These are phyloP conservation scores for Gymnodraco acuticeps DNA, from an alignment of 2,797 vertebrate species.

Conservation along the genomic window DNA sequence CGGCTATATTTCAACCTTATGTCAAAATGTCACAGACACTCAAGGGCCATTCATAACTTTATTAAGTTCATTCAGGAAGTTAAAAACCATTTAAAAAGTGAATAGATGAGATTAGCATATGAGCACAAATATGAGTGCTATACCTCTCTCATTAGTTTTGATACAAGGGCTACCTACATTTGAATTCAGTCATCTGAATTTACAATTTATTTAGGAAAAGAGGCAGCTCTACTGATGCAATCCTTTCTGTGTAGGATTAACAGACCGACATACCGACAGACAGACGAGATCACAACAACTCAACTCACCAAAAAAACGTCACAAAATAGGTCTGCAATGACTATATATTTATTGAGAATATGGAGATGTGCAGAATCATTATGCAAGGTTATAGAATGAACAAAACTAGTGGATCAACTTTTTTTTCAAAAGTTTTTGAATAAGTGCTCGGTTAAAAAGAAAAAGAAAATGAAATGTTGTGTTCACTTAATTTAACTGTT, in stretches of 20 bases:
- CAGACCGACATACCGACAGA: no score
- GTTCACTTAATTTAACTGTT: background rate
- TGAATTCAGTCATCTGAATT: background rate
- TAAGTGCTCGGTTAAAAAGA: background rate
- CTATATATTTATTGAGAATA: no score
- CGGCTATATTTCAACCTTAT: slow-evolving; percentile 3
- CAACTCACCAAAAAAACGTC: no score
- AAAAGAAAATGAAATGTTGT: background rate
- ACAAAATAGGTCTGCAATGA: no score
- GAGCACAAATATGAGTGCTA: background rate
- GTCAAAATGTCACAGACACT: slow-evolving; percentile 1
- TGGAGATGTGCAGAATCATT: no score
- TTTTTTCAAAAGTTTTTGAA: no score
- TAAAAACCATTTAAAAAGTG: background rate
- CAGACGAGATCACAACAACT: no score
- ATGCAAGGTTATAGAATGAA: no score
- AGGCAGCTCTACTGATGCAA: no score
- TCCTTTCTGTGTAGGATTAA: no score
- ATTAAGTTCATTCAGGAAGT: background rate
- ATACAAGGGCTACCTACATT: background rate
- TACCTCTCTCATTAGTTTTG: background rate
- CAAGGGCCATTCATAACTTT: background rate
- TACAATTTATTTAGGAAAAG: no score
- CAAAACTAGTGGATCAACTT: no score
- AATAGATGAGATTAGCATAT: background rate